phyloP scores from a whole-genome alignment of 2,113 vertebrate species.

The Zootoca vivipara region DNA sequence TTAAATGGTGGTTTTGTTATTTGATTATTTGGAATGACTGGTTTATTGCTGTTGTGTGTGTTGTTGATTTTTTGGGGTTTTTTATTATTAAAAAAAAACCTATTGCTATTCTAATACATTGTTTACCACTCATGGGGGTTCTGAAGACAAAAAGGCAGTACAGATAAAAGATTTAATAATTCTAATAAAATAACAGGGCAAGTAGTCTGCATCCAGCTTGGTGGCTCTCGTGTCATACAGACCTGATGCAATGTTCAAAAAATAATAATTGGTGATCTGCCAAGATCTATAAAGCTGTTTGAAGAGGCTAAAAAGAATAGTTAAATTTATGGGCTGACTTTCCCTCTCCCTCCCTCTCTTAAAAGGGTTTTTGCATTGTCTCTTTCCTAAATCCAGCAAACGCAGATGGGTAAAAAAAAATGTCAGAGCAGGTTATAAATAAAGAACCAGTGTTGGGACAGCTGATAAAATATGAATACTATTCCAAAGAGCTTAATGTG shows the following conservation, averaged over 20 bases:
- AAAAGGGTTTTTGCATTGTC: constrained; percentile 37
- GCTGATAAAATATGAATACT: constrained; percentile 70
- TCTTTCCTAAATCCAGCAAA: constrained; percentile 56
- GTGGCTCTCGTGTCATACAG: background rate
- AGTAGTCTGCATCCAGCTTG: background rate
- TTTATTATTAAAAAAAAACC: background rate
- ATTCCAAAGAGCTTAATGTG: constrained; percentile 66
- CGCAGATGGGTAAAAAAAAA: background rate
- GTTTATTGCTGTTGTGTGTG: background rate
- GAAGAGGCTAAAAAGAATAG: constrained; percentile 42
- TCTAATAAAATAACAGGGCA: background rate
- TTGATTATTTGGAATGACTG: background rate
- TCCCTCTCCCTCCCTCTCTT: background rate
- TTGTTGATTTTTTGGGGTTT: too few species aligned
- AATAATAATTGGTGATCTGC: constrained; percentile 11
- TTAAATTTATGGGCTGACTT: constrained; percentile 38
- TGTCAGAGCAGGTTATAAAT: constrained; percentile 46
- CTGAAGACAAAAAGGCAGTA: background rate
- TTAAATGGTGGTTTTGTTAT: background rate
- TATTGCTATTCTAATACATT: background rate
- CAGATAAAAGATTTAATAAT: background rate
- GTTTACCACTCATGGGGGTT: background rate
- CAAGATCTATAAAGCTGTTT: constrained; percentile 38
- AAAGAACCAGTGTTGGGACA: constrained; percentile 53
- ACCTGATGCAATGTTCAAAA: background rate